Percentiles rank a stretch among this genome's conserved stretches.
These are phyloP conservation scores for Varecia variegata DNA, from an alignment of 2,797 vertebrate genomes.

Conservation along the genomic window DNA sequence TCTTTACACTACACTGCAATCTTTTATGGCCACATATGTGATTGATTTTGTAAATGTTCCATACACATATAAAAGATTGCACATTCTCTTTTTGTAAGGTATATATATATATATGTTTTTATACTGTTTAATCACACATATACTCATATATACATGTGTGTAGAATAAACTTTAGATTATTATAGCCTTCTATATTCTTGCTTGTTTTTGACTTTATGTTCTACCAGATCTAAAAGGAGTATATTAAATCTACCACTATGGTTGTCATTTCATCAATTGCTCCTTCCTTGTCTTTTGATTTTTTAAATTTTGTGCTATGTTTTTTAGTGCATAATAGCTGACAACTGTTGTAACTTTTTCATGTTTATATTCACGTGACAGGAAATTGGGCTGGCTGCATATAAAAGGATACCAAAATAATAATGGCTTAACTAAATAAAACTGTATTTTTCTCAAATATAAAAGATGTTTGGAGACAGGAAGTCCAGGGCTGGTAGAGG, in stretches of 20 bases:
- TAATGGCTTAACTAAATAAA: neutral
- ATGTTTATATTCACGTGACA: neutral
- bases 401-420: constrained; percentile 13
- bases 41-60: neutral
- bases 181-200: neutral
- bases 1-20: neutral
- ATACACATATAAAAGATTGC: neutral
- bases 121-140: neutral
- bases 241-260: neutral
- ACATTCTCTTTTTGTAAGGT: neutral
- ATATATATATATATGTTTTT: neutral
- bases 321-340: constrained; percentile 14
- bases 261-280: neutral
- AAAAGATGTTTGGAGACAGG: neutral
- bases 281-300: constrained; percentile 16
- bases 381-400: neutral
- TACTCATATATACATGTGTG: neutral
- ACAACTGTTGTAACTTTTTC: neutral
- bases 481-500: neutral
- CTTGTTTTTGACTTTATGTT: neutral
- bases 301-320: neutral
- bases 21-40: neutral
- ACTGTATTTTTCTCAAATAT: neutral
- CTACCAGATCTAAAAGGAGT: neutral
- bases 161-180: neutral